These are phyloP conservation scores for Hyphantria cunea DNA, from an alignment of 1,140 invertebrate genomes.

Conservation along the genomic window DNA sequence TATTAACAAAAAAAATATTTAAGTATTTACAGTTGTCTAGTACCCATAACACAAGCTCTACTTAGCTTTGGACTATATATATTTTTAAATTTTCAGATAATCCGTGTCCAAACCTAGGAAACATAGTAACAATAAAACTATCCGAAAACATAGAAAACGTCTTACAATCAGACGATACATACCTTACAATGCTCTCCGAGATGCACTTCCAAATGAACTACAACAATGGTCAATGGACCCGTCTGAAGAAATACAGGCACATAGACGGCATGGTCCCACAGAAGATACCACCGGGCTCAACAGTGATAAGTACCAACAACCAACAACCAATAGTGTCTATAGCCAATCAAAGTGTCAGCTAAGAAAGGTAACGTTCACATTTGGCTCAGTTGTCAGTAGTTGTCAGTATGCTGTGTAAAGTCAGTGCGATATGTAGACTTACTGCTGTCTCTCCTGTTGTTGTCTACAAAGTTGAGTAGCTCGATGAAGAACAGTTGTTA, in stretches of 20 bases:
- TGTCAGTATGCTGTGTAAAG: too few relatives aligned
- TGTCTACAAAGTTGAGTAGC: too few relatives aligned
- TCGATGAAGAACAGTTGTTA: too few relatives aligned
- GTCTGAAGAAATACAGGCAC: constrained; percentile 91
- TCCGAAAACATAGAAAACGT: constrained; percentile 94
- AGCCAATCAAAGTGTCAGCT: constrained; percentile 70
- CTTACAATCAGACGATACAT: constrained; percentile 87
- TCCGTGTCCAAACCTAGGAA: constrained; percentile 96
- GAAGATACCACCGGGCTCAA: constrained; percentile 70
- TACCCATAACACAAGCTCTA: too few relatives aligned
- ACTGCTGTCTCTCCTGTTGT: too few relatives aligned
- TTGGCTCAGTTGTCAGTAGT: too few relatives aligned
- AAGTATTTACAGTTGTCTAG: too few relatives aligned
- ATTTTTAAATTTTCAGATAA: constrained; percentile 95
- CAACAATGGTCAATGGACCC: constrained; percentile 95
- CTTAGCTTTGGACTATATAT: too few relatives aligned
- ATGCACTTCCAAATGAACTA: constrained; percentile 99
- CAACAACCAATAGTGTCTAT: constrained; percentile 68
- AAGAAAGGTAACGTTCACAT: constrained; percentile 28
- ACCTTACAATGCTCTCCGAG: constrained; percentile 91
- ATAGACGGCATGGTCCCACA: constrained; percentile 83
- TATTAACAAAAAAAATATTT: too few relatives aligned
- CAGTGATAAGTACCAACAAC: constrained; percentile 65
- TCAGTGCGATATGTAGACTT: too few relatives aligned
- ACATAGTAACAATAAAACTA: constrained; percentile 95